Conservation (phyloP, 1,140 invertebrate genomes). For the Drosophila parabipectinata region DNA sequence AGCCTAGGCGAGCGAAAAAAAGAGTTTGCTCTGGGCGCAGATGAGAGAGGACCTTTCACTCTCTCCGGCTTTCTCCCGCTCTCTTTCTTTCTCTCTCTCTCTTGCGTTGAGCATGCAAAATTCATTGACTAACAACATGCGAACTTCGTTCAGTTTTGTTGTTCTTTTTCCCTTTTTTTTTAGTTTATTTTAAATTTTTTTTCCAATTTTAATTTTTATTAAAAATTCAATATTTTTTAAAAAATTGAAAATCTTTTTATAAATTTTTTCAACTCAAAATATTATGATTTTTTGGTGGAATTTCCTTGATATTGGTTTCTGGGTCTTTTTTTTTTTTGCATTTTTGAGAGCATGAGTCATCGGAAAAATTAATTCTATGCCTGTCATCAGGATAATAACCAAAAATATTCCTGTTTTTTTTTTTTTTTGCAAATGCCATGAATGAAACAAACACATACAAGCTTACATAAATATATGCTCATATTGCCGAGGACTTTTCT, state of each 20-base stretch:
- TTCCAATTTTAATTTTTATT: not conserved
- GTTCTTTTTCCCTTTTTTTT: not conserved
- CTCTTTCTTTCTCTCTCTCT: conserved; percentile 1
- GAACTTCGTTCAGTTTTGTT: conserved; percentile 60
- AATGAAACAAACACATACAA: conserved; percentile 31
- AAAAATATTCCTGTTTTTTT: not conserved
- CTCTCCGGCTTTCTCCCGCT: not conserved
- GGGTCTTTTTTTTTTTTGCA: not conserved
- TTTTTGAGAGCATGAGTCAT: conserved; percentile 4
- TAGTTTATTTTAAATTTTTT: not conserved
- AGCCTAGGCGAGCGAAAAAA: conserved; percentile 1
- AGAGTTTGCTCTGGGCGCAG: conserved; percentile 18
- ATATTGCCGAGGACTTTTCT: conserved; percentile 21
- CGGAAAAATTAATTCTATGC: conserved; percentile 24
- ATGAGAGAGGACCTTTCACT: not conserved
- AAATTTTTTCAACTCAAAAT: not conserved
- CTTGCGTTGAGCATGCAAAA: conserved; percentile 58
- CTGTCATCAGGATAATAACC: conserved; percentile 13
- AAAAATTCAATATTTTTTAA: not conserved
- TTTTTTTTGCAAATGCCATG: conserved; percentile 21
- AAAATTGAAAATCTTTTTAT: not conserved
- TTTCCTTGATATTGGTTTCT: not conserved
- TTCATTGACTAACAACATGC: conserved; percentile 77
- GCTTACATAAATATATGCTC: conserved; percentile 30
- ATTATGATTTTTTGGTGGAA: not conserved